phyloP scores from a whole-genome alignment of 2,113 vertebrate genomes.

The Notarius quadriscutis region DNA sequence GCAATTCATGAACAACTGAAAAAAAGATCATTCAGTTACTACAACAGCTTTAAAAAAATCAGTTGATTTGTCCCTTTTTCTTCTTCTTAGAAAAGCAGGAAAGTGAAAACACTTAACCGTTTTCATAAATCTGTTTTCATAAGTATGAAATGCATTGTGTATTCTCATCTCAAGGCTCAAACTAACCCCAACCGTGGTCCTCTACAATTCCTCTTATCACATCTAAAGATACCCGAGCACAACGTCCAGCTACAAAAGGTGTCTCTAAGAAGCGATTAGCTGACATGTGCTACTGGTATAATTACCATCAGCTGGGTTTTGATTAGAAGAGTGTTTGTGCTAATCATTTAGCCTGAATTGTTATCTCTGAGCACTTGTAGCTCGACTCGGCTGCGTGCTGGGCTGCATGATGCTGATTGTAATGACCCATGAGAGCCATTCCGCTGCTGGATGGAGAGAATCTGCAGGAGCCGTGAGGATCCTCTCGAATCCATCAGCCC shows the following conservation, averaged over 20 bases:
- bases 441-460: background rate
- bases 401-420: conserved; percentile 12
- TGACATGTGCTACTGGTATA: background rate
- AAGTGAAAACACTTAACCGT: too few species aligned
- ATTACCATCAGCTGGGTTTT: background rate
- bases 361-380: background rate
- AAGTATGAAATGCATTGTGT: too few species aligned
- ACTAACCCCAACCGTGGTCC: too few species aligned
- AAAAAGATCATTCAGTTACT: background rate
- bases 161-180: too few species aligned
- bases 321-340: conserved; percentile 11
- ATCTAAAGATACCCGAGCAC: too few species aligned
- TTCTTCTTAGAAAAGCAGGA: too few species aligned
- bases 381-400: background rate
- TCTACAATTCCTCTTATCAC: too few species aligned
- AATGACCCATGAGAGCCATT: conserved; percentile 12
- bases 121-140: too few species aligned
- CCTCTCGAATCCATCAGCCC: conserved; percentile 8
- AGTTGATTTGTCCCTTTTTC: too few species aligned
- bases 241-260: too few species aligned
- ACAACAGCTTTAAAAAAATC: background rate
- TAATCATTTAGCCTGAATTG: background rate
- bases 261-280: background rate
- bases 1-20: background rate
- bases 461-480: background rate